Base-by-base conservation (phyloP, 2,113 vertebrate genomes). In the Erythrocercus mccallii region DNA sequence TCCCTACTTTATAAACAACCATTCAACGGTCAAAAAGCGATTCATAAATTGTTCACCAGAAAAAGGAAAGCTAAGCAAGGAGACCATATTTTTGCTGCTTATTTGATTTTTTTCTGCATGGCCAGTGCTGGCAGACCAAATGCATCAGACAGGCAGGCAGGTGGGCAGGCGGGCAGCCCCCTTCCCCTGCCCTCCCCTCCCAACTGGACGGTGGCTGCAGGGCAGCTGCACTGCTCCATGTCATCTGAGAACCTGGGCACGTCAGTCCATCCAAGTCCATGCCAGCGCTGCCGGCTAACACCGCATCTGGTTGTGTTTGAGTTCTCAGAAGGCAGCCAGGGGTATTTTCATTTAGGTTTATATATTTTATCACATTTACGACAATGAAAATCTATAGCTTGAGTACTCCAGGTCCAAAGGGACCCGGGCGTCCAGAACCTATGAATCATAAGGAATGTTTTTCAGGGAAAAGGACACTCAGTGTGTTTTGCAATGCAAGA, bases 311-410 rank as follows among this genome's bases (percentile, higher is more conserved):
- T 76, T 90, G 76, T 68, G 82, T 64, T 88, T 84, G 83, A 95
- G 90, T 42, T 88, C 94, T 96, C 93, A 95, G 86, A 94, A 97
- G 94, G 78, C 92, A 95, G 94, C 47, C 91, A 92, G 95, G 87
- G 92, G 66, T 89, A 23, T 38, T 93, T 97, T 92, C 96, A 88
- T 95, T 97, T 90, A 93, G 90, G 95, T 95, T 95, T 95, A 96
- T 92, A 92, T 62, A 92, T 97, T 98, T 97, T 96, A 97, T 97
- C 97, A 97, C 90, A 60, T 92, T 93, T 73, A 82, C 77, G 62
- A 94, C 58, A 73, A 56, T 30, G 70, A 77, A 94, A 96, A 94
- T 87, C 81, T 94, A 40, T 65, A 93, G 48, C 62, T 95, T 15
- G 38, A 96, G 61, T 28, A 88, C 83, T 96, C 88, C 74, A 87